Percentiles rank a stretch among this genome's conserved stretches.
Conservation (phyloP, 2,888 invertebrate species). For the Agrotis segetum region DNA sequence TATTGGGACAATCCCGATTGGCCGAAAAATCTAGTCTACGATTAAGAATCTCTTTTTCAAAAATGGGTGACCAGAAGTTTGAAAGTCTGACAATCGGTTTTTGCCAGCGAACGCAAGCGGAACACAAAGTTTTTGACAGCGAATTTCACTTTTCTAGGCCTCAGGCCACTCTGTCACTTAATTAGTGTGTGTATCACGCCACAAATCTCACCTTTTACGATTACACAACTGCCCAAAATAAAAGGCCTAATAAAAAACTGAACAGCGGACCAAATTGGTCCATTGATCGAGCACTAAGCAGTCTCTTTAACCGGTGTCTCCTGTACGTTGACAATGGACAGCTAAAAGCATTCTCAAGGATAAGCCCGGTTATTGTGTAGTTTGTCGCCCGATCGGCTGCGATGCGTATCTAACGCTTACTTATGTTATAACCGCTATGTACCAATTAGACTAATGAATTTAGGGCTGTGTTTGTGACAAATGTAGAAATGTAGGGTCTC, state of each 20-base stretch:
- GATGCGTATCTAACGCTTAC: constrained; percentile 83
- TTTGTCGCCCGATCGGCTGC: constrained; percentile 75
- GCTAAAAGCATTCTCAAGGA: constrained; percentile 81
- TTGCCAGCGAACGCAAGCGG: not conserved
- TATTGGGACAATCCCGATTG: too few species aligned
- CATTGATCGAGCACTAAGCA: constrained; percentile 43
- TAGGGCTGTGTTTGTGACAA: constrained; percentile 72
- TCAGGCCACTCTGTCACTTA: not conserved
- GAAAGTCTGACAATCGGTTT: too few species aligned
- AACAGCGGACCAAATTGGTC: constrained; percentile 31
- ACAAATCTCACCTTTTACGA: not conserved
- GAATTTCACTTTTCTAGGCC: not conserved
- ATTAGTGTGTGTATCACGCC: constrained; percentile 6
- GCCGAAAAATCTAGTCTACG: too few species aligned
- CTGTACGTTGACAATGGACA: constrained; percentile 72
- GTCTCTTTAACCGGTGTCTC: constrained; percentile 54
- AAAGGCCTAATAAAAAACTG: constrained; percentile 42
- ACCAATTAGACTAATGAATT: constrained; percentile 84
- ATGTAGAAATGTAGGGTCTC: not conserved
- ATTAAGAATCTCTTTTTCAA: too few species aligned
- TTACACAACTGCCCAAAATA: constrained; percentile 43
- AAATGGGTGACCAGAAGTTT: too few species aligned
- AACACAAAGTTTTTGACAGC: not conserved
- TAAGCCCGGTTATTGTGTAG: constrained; percentile 80
- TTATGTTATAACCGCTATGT: constrained; percentile 75